Evolutionary conservation across 2,113 vertebrate species (phyloP).

Genomic region (Lepisosteus osseus): DNA sequence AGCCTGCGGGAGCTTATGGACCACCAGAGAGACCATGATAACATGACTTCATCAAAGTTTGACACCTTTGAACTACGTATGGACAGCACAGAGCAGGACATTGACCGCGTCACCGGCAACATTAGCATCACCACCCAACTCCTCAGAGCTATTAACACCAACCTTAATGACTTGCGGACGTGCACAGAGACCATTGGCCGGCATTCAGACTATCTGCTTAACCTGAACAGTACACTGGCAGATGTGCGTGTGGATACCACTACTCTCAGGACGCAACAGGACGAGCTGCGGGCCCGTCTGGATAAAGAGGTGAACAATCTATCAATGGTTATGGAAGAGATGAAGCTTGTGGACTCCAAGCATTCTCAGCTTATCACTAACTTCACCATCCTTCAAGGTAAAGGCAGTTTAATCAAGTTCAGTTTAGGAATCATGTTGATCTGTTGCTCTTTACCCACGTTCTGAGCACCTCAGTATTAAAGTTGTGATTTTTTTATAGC

Average conservation of each 20-base stretch:
- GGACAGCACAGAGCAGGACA: constrained; percentile 76
- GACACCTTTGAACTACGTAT: constrained; percentile 77
- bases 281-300: constrained; percentile 78
- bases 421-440: neutral
- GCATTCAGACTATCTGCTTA: constrained; percentile 81
- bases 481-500: too few species aligned
- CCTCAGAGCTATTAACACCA: constrained; percentile 81
- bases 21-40: constrained; percentile 76
- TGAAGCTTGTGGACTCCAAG: constrained; percentile 93
- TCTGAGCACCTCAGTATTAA: too few species aligned
- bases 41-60: constrained; percentile 76
- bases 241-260: constrained; percentile 74
- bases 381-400: constrained; percentile 93
- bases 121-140: constrained; percentile 90
- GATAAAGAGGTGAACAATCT: constrained; percentile 89
- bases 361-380: constrained; percentile 95
- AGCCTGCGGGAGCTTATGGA: constrained; percentile 86
- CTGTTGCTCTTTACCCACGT: too few species aligned
- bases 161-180: constrained; percentile 80
- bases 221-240: constrained; percentile 76
- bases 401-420: constrained; percentile 19
- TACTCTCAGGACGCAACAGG: constrained; percentile 80
- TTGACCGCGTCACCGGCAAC: constrained; percentile 85
- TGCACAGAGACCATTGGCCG: constrained; percentile 83
- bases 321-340: constrained; percentile 92